These are phyloP conservation scores for Octonoba sinensis DNA, from an alignment of 2,888 invertebrate species.

Conservation along the genomic window DNA sequence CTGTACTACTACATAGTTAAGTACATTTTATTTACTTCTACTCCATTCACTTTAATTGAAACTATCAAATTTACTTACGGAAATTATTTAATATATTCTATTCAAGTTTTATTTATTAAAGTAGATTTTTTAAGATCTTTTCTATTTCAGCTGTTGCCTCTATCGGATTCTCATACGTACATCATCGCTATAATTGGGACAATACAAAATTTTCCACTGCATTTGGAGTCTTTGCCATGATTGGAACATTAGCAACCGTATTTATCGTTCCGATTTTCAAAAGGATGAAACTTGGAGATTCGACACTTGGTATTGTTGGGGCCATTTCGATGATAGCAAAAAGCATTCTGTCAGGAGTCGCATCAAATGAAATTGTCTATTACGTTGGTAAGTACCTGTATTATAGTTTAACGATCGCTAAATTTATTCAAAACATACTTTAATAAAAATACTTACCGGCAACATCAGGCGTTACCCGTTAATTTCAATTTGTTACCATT, in stretches of 20 bases:
- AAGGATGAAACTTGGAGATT: slow-evolving; percentile 13
- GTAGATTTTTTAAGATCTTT: too few relatives aligned
- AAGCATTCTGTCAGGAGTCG: slow-evolving; percentile 20
- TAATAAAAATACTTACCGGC: too few relatives aligned
- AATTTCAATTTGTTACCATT: too few relatives aligned
- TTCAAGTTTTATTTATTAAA: too few relatives aligned
- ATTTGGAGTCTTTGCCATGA: slow-evolving; percentile 25
- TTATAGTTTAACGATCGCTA: too few relatives aligned
- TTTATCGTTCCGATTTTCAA: slow-evolving; percentile 32
- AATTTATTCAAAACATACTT: too few relatives aligned
- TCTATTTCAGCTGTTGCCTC: neutral
- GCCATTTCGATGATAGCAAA: slow-evolving; percentile 15
- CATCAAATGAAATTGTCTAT: slow-evolving; percentile 7
- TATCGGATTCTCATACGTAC: slow-evolving; percentile 21
- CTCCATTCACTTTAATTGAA: too few relatives aligned
- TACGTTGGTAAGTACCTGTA: slow-evolving; percentile 34
- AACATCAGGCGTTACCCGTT: too few relatives aligned
- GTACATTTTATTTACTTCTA: too few relatives aligned
- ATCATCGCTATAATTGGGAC: slow-evolving; percentile 35
- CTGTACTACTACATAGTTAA: too few relatives aligned
- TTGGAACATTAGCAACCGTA: slow-evolving; percentile 7
- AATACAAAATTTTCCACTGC: slow-evolving; percentile 45
- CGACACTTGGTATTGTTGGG: slow-evolving; percentile 30
- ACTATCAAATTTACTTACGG: too few relatives aligned
- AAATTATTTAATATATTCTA: too few relatives aligned